These are phyloP conservation scores for Macroramphosus scolopax DNA, from an alignment of 2,797 vertebrate species.

Conservation along the genomic window DNA sequence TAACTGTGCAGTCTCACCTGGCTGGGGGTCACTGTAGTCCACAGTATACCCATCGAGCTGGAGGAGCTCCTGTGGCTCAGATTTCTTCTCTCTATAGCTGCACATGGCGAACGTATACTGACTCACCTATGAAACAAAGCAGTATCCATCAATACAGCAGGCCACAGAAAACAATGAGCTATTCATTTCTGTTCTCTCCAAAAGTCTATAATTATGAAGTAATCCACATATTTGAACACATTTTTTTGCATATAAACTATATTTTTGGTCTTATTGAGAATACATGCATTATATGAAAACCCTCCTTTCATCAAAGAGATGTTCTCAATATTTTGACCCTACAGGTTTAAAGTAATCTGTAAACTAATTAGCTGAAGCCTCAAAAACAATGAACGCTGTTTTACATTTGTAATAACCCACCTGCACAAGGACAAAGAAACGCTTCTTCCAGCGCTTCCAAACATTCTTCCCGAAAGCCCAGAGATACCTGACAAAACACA, in stretches of 20 bases:
- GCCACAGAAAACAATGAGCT: not conserved
- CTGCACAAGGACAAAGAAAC: slow-evolving; percentile 99
- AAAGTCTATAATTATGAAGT: too few species aligned
- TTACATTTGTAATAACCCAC: slow-evolving; percentile 60
- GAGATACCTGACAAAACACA: slow-evolving; percentile 85
- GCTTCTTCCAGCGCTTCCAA: slow-evolving; percentile 99
- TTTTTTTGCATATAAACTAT: too few species aligned
- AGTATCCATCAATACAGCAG: slow-evolving; percentile 32
- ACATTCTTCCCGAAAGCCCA: slow-evolving; percentile 99
- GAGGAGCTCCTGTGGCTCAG: slow-evolving; percentile 96
- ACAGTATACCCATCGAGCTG: slow-evolving; percentile 98
- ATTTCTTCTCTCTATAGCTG: slow-evolving; percentile 99
- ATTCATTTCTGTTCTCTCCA: too few species aligned
- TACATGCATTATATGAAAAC: too few species aligned
- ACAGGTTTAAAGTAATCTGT: too few species aligned
- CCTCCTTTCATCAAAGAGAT: too few species aligned
- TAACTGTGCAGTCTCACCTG: slow-evolving; percentile 77
- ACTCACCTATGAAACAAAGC: slow-evolving; percentile 85
- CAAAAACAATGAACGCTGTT: too few species aligned
- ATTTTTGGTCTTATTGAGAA: too few species aligned
- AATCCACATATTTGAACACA: too few species aligned
- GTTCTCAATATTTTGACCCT: too few species aligned
- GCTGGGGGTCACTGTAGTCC: slow-evolving; percentile 98
- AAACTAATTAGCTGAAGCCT: too few species aligned
- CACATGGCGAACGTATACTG: slow-evolving; percentile 99